A percentile compares a stretch with the other conserved stretches of the same genome.
Conservation (phyloP, 2,888 invertebrate species). For the Stenodema calcarata region DNA sequence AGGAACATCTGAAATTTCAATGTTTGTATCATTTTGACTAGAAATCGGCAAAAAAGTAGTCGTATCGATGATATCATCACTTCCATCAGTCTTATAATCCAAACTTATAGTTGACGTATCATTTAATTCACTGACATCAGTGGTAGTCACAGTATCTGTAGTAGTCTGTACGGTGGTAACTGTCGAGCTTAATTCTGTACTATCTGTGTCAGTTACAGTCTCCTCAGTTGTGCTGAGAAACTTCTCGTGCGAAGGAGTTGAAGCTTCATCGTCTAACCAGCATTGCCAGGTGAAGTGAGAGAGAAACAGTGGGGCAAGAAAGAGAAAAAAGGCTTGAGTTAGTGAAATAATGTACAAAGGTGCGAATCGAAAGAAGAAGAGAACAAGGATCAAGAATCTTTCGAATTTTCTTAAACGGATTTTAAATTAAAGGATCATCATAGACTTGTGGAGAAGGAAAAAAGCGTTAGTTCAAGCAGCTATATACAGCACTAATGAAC, state of each 20-base stretch:
- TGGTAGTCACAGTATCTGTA: background rate
- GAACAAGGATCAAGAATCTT: background rate
- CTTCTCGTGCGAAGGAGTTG: conserved; percentile 52
- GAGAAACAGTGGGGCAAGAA: conserved; percentile 50
- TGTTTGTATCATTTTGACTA: conserved; percentile 26
- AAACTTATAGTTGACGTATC: background rate
- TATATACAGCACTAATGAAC: conserved; percentile 49
- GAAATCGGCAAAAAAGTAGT: conserved; percentile 22
- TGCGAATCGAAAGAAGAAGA: conserved; percentile 30
- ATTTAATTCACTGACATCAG: background rate
- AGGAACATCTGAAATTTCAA: conserved; percentile 17
- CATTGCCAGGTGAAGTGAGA: conserved; percentile 49
- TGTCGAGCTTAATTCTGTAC: background rate
- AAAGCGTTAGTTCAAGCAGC: conserved; percentile 55
- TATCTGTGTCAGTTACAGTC: conserved; percentile 44
- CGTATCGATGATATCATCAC: background rate
- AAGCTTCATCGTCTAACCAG: conserved; percentile 54
- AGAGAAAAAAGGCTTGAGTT: conserved; percentile 51
- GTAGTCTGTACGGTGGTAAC: background rate
- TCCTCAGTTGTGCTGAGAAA: conserved; percentile 49
- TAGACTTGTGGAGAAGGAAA: conserved; percentile 57
- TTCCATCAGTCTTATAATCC: conserved; percentile 30
- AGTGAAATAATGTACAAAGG: conserved; percentile 49
- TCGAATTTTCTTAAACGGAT: background rate
- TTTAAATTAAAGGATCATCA: conserved; percentile 46